Percentiles rank a stretch among this genome's conserved stretches.
Conservation (phyloP, 2,797 vertebrate genomes). For the Lacerta agilis region DNA sequence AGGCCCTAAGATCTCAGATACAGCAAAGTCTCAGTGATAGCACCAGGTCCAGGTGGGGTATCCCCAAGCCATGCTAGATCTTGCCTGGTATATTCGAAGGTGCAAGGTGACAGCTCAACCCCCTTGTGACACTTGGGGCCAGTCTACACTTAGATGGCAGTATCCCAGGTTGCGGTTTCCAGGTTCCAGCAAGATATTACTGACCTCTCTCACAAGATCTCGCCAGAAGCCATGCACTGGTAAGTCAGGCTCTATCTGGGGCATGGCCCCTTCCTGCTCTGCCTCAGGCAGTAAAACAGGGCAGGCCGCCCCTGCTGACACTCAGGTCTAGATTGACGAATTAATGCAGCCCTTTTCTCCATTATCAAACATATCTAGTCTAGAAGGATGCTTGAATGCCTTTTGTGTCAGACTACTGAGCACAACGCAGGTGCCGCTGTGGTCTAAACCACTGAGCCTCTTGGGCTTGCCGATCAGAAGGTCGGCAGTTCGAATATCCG, state of each 20-base stretch:
- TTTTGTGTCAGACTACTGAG: not conserved
- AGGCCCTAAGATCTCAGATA: not conserved
- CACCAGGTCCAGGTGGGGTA: not conserved
- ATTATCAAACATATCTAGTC: not conserved
- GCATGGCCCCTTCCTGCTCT: too few species aligned
- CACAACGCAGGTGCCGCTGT: not conserved
- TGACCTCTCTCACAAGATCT: too few species aligned
- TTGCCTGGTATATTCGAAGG: not conserved
- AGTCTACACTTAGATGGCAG: too few species aligned
- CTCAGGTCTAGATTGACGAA: not conserved
- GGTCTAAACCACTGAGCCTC: too few species aligned
- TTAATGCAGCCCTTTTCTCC: not conserved
- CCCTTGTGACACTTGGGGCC: not conserved
- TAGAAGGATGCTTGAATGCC: not conserved
- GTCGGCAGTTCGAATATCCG: too few species aligned
- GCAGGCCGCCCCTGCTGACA: not conserved
- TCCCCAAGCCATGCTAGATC: not conserved
- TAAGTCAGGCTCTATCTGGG: too few species aligned
- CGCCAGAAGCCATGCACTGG: too few species aligned
- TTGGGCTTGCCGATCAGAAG: too few species aligned
- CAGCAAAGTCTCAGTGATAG: not conserved
- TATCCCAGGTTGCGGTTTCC: too few species aligned
- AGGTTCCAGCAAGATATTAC: too few species aligned
- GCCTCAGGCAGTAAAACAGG: too few species aligned
- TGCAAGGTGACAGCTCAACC: not conserved